phyloP scores from a whole-genome alignment of 2,113 vertebrate species.

The Anthoscopus minutus region DNA sequence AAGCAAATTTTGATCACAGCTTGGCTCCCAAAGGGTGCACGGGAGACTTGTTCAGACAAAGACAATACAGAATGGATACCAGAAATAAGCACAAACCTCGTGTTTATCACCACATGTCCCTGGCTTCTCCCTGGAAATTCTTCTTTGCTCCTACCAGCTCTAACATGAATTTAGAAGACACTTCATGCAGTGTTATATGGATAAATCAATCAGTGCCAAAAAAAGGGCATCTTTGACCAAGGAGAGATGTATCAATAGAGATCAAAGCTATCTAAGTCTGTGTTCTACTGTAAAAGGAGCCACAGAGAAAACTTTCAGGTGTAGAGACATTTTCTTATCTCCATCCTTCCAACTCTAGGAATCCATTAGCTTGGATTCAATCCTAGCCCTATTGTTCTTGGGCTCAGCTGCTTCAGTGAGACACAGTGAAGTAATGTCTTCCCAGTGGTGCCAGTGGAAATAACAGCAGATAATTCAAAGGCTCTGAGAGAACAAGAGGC shows the following conservation, averaged over 20 bases:
- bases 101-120: background rate
- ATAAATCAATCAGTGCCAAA: background rate
- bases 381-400: background rate
- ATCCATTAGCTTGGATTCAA: background rate
- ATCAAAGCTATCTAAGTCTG: background rate
- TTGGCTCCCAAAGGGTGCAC: background rate
- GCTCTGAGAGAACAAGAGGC: background rate
- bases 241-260: background rate
- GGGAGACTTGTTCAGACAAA: background rate
- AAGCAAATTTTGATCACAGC: background rate
- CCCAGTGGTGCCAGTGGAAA: background rate
- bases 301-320: background rate
- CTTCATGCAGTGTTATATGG: background rate
- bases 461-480: background rate
- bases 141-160: background rate
- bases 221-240: background rate
- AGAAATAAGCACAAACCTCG: background rate
- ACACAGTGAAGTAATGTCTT: background rate
- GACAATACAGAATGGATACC: background rate
- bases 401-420: background rate
- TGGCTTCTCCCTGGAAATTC: background rate
- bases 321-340: background rate
- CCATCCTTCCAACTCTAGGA: background rate
- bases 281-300: background rate
- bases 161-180: background rate